These are phyloP conservation scores for Tetramorium simillimum DNA, from an alignment of 1,140 invertebrate genomes.

Conservation along the genomic window DNA sequence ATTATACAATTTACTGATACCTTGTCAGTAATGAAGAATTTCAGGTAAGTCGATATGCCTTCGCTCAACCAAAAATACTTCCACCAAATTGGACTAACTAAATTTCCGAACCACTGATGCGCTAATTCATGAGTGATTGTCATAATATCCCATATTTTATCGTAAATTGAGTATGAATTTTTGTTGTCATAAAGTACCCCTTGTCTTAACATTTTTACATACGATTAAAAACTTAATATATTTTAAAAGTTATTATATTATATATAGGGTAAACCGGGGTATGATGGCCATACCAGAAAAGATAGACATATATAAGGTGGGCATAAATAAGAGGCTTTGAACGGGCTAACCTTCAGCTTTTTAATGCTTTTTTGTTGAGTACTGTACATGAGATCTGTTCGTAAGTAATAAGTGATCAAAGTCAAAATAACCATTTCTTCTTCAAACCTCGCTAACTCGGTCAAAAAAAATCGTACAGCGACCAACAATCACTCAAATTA, in stretches of 20 bases:
- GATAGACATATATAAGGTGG: no score
- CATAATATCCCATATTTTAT: not conserved
- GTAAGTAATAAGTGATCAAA: no score
- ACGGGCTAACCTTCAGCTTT: no score
- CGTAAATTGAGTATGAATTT: not conserved
- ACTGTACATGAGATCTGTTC: no score
- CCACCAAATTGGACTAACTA: constrained; percentile 88
- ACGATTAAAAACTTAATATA: not conserved
- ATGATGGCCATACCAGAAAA: no score
- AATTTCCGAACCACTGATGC: constrained; percentile 91
- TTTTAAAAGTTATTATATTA: not conserved
- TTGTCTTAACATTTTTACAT: not conserved
- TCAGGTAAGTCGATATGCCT: constrained; percentile 84
- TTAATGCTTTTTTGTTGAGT: no score
- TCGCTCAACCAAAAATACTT: constrained; percentile 84
- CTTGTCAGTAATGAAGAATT: constrained; percentile 66
- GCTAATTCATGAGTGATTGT: constrained; percentile 87
- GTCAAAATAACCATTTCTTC: no score
- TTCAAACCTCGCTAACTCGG: no score
- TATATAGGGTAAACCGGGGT: no score
- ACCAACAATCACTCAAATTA: no score
- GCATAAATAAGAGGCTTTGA: no score
- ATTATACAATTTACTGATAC: not conserved
- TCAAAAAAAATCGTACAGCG: no score
- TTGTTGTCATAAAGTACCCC: not conserved